Evolutionary conservation across 2,888 invertebrate species (phyloP).

Genomic region (Eristalinus aeneus): DNA sequence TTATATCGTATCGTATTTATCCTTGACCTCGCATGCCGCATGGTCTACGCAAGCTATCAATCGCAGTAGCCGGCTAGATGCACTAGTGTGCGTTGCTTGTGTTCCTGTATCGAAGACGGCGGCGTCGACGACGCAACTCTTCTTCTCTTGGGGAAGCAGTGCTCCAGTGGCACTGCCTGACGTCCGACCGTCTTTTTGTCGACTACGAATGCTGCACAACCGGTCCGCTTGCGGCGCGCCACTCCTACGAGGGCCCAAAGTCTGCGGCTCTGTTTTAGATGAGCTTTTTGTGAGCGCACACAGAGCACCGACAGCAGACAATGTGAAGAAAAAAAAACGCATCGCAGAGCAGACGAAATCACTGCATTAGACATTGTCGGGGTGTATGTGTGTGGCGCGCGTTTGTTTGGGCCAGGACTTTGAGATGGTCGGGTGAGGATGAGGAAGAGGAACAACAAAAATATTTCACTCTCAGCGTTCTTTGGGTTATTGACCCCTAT

Average conservation of each 20-base stretch:
- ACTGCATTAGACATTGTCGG: conserved; percentile 32
- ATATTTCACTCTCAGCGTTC: conserved; percentile 15
- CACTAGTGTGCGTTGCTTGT: not conserved
- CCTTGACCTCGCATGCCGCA: conserved; percentile 62
- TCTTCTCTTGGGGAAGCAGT: not conserved
- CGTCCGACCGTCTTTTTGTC: not conserved
- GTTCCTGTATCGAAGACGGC: not conserved
- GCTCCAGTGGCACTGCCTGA: not conserved
- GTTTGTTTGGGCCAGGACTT: not conserved
- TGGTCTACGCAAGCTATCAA: conserved; percentile 30
- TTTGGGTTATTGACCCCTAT: conserved; percentile 56
- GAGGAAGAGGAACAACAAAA: conserved; percentile 33
- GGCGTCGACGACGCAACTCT: not conserved
- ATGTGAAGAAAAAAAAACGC: not conserved
- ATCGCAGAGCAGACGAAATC: conserved; percentile 35
- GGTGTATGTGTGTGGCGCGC: conserved; percentile 1
- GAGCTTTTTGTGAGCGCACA: conserved; percentile 36
- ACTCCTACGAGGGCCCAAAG: not conserved
- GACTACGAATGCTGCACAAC: not conserved
- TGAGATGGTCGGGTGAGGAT: not conserved
- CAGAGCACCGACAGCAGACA: conserved; percentile 15
- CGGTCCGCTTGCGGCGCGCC: not conserved
- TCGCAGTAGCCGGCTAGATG: not conserved
- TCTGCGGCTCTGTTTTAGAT: conserved; percentile 17
- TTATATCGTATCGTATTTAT: conserved; percentile 34